Evolutionary conservation across 2,797 vertebrate genomes (phyloP).

Genomic region (Microctenopoma lineatum): DNA sequence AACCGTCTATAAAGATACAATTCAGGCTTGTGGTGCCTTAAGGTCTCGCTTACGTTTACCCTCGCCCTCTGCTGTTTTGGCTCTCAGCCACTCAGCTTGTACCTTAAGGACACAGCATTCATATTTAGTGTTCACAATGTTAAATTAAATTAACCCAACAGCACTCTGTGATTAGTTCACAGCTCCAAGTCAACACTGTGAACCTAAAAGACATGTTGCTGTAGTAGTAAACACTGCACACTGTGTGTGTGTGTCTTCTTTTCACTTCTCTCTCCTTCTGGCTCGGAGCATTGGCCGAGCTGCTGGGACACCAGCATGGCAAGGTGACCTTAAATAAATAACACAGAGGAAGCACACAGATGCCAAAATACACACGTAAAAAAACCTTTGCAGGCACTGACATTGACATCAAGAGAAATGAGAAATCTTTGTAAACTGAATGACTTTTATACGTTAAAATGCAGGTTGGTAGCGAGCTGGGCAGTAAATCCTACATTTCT

Average conservation of each 20-base stretch:
- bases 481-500: no score
- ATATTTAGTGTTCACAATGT: slow-evolving; percentile 28
- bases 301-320: slow-evolving; percentile 73
- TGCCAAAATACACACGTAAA: background rate
- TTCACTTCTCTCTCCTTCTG: slow-evolving; percentile 47
- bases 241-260: slow-evolving; percentile 2
- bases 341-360: slow-evolving; percentile 13
- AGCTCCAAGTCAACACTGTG: slow-evolving; percentile 48
- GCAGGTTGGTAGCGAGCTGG: no score
- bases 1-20: background rate
- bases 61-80: no score
- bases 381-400: slow-evolving; percentile 4
- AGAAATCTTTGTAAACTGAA: background rate
- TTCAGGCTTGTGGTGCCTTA: no score
- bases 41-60: no score
- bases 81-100: background rate
- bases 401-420: slow-evolving; percentile 10
- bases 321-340: slow-evolving; percentile 78
- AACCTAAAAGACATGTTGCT: slow-evolving; percentile 33
- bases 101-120: slow-evolving; percentile 7
- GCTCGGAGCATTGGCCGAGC: slow-evolving; percentile 66
- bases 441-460: no score
- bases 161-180: slow-evolving; percentile 49
- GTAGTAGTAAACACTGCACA: slow-evolving; percentile 4
- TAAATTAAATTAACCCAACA: slow-evolving; percentile 45